These are phyloP conservation scores for Bombus cullumanus DNA, from an alignment of 1,140 invertebrate species.

Conservation along the genomic window DNA sequence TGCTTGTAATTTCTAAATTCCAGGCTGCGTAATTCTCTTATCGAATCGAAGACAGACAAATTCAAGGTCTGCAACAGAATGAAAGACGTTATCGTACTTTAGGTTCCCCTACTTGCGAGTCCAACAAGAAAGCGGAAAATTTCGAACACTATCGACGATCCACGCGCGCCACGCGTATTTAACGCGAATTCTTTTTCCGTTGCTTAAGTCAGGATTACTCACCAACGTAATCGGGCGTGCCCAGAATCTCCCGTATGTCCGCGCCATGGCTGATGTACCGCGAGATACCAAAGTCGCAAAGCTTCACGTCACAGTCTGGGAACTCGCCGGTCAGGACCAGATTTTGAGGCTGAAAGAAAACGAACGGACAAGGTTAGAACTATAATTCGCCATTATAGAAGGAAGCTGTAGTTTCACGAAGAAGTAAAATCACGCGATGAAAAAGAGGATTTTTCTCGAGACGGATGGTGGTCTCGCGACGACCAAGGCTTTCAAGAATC, in stretches of 20 bases:
- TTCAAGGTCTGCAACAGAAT: neutral
- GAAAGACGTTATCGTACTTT: too few species aligned
- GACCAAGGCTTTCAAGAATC: constrained; percentile 1
- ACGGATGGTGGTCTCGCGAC: neutral
- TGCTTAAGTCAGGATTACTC: constrained; percentile 77
- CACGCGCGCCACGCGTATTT: neutral
- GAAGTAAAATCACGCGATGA: neutral
- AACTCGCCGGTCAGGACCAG: constrained; percentile 91
- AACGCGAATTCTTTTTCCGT: neutral
- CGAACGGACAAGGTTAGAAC: constrained; percentile 46
- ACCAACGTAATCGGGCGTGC: constrained; percentile 97
- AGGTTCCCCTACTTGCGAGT: neutral
- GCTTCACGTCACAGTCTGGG: constrained; percentile 90
- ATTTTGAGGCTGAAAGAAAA: constrained; percentile 92
- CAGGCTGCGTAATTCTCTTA: neutral
- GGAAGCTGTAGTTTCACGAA: too few species aligned
- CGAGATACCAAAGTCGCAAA: constrained; percentile 98
- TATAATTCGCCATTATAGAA: too few species aligned
- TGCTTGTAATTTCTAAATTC: neutral
- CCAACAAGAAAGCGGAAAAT: neutral
- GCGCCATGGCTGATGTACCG: constrained; percentile 93
- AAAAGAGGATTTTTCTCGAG: neutral
- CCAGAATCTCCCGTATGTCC: constrained; percentile 96
- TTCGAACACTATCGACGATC: neutral
- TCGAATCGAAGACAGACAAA: neutral